Evolutionary conservation across 2,888 invertebrate species (phyloP).

Genomic region (Phalera bucephala): DNA sequence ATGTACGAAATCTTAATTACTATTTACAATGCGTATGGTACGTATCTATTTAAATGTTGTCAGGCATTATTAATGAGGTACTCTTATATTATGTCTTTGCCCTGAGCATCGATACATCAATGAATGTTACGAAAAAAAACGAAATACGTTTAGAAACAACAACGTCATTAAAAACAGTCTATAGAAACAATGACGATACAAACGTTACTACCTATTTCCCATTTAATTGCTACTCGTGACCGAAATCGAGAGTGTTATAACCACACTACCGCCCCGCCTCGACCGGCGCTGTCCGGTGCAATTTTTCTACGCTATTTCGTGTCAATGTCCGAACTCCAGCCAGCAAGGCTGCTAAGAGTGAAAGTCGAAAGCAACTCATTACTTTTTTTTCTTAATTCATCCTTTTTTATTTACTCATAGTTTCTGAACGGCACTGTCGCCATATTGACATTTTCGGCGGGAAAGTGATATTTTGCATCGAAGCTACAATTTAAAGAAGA

Average conservation of each 20-base stretch:
- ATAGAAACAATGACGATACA: too few species aligned
- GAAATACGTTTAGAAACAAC: too few species aligned
- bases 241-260: slow-evolving; percentile 49
- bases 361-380: slow-evolving; percentile 67
- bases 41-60: too few species aligned
- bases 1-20: too few species aligned
- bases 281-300: slow-evolving; percentile 40
- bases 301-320: slow-evolving; percentile 47
- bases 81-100: too few species aligned
- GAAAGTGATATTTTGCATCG: slow-evolving; percentile 10
- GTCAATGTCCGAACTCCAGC: slow-evolving; percentile 50
- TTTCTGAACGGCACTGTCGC: slow-evolving; percentile 23
- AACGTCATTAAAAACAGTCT: too few species aligned
- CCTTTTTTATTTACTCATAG: slow-evolving; percentile 32
- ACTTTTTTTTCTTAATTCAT: slow-evolving; percentile 40
- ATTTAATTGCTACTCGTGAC: slow-evolving; percentile 37
- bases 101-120: too few species aligned
- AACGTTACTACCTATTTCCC: too few species aligned
- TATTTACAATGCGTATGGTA: too few species aligned
- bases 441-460: slow-evolving; percentile 11
- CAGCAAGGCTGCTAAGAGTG: slow-evolving; percentile 57
- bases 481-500: too few species aligned
- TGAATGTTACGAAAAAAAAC: too few species aligned
- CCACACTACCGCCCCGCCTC: slow-evolving; percentile 30
- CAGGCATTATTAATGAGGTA: too few species aligned